These are phyloP conservation scores for Vimba vimba DNA, from an alignment of 2,113 vertebrate species.

Conservation along the genomic window DNA sequence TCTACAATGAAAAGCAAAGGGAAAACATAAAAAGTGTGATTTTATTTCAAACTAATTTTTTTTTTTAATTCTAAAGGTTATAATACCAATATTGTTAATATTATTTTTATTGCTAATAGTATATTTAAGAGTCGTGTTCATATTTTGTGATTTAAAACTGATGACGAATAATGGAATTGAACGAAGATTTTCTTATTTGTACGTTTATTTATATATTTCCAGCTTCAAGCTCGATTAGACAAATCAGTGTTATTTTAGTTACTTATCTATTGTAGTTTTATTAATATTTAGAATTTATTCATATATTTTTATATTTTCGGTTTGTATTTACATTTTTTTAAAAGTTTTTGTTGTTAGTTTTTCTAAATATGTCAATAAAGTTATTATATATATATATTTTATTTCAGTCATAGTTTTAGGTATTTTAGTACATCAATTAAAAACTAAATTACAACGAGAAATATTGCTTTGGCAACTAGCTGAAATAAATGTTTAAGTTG, in stretches of 20 bases:
- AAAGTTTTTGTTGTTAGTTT: not conserved
- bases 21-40: not conserved
- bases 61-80: too few species aligned
- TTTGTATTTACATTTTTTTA: not conserved
- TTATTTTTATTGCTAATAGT: too few species aligned
- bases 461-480: not conserved
- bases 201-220: not conserved
- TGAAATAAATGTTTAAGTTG: too few species aligned
- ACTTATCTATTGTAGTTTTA: not conserved
- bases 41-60: not conserved
- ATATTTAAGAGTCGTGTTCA: not conserved
- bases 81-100: not conserved
- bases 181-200: not conserved
- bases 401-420: not conserved
- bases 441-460: not conserved
- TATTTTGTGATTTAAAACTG: not conserved
- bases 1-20: not conserved
- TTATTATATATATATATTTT: not conserved
- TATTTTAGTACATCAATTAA: not conserved
- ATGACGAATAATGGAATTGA: not conserved
- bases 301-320: too few species aligned
- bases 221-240: not conserved
- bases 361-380: not conserved
- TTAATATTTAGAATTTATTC: not conserved
- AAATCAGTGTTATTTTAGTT: not conserved